Conservation (phyloP, 2,888 invertebrate species). For the Latrodectus elegans region DNA sequence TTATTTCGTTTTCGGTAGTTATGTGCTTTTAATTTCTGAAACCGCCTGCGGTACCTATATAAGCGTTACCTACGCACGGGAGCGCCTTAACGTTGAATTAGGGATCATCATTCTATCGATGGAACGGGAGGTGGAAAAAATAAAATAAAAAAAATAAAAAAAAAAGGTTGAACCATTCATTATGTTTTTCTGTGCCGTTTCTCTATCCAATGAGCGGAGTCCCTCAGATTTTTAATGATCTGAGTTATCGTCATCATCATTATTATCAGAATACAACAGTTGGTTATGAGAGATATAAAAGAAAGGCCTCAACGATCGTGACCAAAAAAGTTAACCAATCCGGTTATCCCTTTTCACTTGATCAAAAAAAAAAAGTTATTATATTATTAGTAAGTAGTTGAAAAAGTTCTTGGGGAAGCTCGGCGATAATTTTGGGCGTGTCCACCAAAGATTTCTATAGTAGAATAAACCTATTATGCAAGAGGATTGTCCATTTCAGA, state of each 20-base stretch:
- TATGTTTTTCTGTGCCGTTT: slow-evolving; percentile 14
- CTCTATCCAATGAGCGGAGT: slow-evolving; percentile 9
- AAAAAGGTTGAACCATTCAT: slow-evolving; percentile 38
- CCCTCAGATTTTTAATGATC: background rate
- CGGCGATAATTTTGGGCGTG: background rate
- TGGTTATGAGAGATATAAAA: slow-evolving; percentile 14
- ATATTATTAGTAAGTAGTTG: background rate
- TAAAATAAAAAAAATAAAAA: background rate
- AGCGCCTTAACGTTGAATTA: slow-evolving; percentile 24
- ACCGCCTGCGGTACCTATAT: slow-evolving; percentile 31
- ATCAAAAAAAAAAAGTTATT: background rate
- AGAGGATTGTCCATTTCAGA: background rate
- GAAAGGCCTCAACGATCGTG: slow-evolving; percentile 23
- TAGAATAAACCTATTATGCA: background rate
- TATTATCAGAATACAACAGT: slow-evolving; percentile 42
- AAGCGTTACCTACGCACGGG: slow-evolving; percentile 15
- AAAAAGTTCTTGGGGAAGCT: background rate
- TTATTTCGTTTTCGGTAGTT: slow-evolving; percentile 12
- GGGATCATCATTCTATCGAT: slow-evolving; percentile 28
- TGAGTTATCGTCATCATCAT: slow-evolving; percentile 28
- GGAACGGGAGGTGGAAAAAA: too few species aligned
- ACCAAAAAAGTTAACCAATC: slow-evolving; percentile 49
- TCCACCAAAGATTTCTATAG: background rate
- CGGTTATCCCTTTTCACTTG: background rate
- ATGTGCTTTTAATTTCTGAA: slow-evolving; percentile 45